Evolutionary conservation across 2,888 invertebrate species (phyloP).

Genomic region (Acanthosepion lycidas): DNA sequence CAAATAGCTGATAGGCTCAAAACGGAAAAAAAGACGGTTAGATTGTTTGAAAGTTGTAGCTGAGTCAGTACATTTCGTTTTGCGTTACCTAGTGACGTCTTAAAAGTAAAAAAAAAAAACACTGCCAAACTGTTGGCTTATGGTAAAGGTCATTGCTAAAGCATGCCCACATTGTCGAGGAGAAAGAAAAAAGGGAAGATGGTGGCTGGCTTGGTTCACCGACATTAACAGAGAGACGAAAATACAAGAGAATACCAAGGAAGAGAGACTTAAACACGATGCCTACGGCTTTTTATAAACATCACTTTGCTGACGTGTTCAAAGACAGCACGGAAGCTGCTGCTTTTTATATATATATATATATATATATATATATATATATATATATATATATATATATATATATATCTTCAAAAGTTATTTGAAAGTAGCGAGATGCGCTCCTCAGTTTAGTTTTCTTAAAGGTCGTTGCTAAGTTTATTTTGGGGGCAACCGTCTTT

Average conservation of each 20-base stretch:
- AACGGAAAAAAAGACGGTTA: not conserved
- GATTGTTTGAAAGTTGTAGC: not conserved
- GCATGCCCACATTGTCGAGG: not conserved
- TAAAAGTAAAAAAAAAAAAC: not conserved
- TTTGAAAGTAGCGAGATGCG: not conserved
- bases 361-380: not conserved
- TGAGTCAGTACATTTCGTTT: not conserved
- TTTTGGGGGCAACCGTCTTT: not conserved
- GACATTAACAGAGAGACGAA: not conserved
- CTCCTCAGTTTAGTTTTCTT: not conserved
- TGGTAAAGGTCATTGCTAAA: not conserved
- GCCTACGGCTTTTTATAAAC: not conserved
- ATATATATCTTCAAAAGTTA: not conserved
- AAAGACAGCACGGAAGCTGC: not conserved
- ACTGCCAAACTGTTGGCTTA: not conserved
- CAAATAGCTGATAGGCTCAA: not conserved
- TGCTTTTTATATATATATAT: not conserved
- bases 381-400: not conserved
- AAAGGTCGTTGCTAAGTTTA: not conserved
- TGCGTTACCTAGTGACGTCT: not conserved
- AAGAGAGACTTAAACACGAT: not conserved
- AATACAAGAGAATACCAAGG: not conserved
- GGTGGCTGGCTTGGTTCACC: not conserved
- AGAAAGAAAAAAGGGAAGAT: not conserved
- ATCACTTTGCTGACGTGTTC: not conserved